Percentiles rank a stretch among this genome's conserved stretches.
phyloP scores from a whole-genome alignment of 2,797 vertebrate species.

The Hippocampus kuda region DNA sequence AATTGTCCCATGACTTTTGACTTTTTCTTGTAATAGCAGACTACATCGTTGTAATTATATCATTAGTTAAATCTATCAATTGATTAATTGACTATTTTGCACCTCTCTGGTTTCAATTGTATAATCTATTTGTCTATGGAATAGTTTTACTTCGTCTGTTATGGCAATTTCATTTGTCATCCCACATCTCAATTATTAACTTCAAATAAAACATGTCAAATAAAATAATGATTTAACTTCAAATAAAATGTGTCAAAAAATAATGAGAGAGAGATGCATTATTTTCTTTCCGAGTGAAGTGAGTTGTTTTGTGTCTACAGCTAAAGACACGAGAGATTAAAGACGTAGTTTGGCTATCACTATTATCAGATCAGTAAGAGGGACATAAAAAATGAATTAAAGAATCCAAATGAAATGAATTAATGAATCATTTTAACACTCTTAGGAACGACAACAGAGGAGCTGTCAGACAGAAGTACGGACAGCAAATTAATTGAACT shows the following conservation, averaged over 20 bases:
- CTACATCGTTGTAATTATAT: conserved; percentile 34
- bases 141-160: not conserved
- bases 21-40: not conserved
- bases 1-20: not conserved
- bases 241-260: not conserved
- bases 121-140: not conserved
- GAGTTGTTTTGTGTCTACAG: not conserved
- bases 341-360: not conserved
- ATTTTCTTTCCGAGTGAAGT: not conserved
- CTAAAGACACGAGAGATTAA: not conserved
- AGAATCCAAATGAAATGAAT: not conserved
- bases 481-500: conserved; percentile 1
- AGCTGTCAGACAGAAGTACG: conserved; percentile 2
- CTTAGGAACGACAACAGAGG: not conserved
- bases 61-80: conserved; percentile 33
- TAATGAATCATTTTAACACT: not conserved
- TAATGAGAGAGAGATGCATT: not conserved
- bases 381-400: not conserved
- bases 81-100: not conserved
- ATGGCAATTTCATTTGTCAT: not conserved
- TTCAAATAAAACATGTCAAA: not conserved
- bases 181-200: not conserved
- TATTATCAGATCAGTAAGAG: not conserved
- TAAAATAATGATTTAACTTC: not conserved
- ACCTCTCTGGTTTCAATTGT: not conserved